Percentiles rank a stretch among this genome's conserved stretches.
These are phyloP conservation scores for Centrocercus urophasianus DNA, from an alignment of 2,113 vertebrate genomes.

Conservation along the genomic window DNA sequence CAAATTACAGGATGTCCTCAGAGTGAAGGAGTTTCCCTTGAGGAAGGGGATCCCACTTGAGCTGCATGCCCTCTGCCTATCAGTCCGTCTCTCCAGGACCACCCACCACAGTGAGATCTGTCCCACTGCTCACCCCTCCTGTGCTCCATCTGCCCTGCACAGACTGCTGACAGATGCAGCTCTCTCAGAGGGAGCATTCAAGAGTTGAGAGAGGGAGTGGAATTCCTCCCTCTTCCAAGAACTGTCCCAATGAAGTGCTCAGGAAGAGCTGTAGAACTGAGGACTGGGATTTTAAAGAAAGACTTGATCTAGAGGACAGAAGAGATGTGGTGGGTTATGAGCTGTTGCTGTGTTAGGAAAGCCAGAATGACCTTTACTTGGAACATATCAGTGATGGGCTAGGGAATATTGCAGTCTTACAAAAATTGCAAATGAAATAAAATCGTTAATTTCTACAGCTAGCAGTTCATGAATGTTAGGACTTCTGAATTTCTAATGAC, in stretches of 20 bases:
- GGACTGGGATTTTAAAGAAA: neutral
- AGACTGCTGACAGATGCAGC: rapidly evolving
- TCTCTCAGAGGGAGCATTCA: neutral
- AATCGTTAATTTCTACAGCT: neutral
- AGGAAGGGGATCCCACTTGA: neutral
- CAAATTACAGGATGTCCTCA: neutral
- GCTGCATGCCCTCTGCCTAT: rapidly evolving
- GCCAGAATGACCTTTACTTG: neutral
- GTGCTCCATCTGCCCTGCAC: rapidly evolving
- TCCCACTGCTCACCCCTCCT: rapidly evolving
- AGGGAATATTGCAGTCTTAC: neutral
- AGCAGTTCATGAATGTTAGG: rapidly evolving
- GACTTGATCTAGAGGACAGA: neutral
- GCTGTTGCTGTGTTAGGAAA: neutral
- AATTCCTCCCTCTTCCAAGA: neutral
- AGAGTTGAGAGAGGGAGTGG: neutral
- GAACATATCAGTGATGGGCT: neutral
- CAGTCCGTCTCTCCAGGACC: rapidly evolving
- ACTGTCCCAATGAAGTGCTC: neutral
- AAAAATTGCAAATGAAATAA: rapidly evolving
- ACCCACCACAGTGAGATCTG: neutral
- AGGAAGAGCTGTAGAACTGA: neutral
- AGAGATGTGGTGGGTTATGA: neutral
- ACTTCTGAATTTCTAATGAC: neutral
- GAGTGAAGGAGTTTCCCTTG: neutral